phyloP scores from a whole-genome alignment of 2,797 vertebrate genomes.

The Lacerta agilis region DNA sequence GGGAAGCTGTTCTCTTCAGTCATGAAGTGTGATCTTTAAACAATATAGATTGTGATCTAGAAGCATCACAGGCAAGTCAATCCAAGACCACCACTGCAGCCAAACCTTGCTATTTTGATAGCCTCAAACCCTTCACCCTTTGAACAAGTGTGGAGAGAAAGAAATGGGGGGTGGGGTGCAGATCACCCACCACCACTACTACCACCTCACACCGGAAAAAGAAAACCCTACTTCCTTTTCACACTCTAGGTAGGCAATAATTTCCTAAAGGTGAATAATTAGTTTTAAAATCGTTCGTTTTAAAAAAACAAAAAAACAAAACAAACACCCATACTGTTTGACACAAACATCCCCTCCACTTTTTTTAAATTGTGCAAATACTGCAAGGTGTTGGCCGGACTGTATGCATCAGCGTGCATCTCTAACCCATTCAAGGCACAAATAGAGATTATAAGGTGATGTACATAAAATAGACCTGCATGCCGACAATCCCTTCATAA shows the following conservation, averaged over 20 bases:
- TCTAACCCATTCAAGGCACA: not conserved
- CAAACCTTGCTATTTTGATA: slow-evolving; percentile 1
- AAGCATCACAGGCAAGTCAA: not conserved
- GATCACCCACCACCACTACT: not conserved
- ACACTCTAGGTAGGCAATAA: slow-evolving; percentile 5
- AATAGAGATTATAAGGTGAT: not conserved
- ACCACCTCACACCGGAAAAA: slow-evolving; percentile 30
- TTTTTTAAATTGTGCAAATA: not conserved
- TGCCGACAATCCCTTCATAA: not conserved
- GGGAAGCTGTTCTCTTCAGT: slow-evolving; percentile 5
- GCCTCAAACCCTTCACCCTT: slow-evolving; percentile 1
- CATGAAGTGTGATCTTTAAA: slow-evolving; percentile 6
- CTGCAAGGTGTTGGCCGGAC: not conserved
- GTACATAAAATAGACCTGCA: slow-evolving; percentile 5
- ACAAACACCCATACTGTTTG: not conserved
- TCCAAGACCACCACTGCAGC: not conserved
- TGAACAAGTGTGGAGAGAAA: not conserved
- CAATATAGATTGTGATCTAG: not conserved
- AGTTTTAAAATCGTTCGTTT: not conserved
- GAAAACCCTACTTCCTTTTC: slow-evolving; percentile 26
- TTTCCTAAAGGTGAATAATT: slow-evolving; percentile 5
- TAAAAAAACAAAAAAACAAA: no score
- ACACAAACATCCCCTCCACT: slow-evolving; percentile 3
- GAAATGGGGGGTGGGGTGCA: not conserved
- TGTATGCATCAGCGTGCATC: not conserved